Conservation (phyloP, 2,888 invertebrate genomes). For the Caenorhabditis sp. region DNA sequence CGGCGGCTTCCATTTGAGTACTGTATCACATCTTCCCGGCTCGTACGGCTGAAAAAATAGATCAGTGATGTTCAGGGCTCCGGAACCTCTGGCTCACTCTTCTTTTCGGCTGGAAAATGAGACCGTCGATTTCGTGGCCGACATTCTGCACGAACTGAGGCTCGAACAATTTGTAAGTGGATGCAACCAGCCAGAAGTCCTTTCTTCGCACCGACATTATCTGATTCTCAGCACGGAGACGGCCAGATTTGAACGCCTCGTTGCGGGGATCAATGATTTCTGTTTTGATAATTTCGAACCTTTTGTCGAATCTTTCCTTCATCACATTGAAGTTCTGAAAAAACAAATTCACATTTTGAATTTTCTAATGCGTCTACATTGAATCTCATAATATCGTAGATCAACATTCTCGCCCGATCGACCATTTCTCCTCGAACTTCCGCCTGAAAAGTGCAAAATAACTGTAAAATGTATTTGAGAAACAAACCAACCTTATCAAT, state of each 20-base stretch:
- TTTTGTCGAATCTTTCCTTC: slow-evolving; percentile 86
- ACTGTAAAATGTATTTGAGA: too few species aligned
- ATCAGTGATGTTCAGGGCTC: too few species aligned
- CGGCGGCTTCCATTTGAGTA: slow-evolving; percentile 97
- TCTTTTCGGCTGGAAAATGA: slow-evolving; percentile 94
- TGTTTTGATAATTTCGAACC: slow-evolving; percentile 86
- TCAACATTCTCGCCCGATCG: slow-evolving; percentile 90
- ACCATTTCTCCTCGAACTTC: slow-evolving; percentile 84
- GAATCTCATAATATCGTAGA: slow-evolving; percentile 92
- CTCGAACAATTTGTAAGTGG: slow-evolving; percentile 69
- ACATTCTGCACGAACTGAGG: slow-evolving; percentile 90
- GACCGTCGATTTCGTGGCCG: slow-evolving; percentile 95
- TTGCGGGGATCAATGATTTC: slow-evolving; percentile 83
- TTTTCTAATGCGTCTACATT: too few species aligned
- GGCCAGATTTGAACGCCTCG: slow-evolving; percentile 84
- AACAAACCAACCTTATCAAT: slow-evolving; percentile 73
- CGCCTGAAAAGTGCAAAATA: slow-evolving; percentile 83
- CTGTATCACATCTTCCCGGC: slow-evolving; percentile 87
- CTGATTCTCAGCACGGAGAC: slow-evolving; percentile 79
- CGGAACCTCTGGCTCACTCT: slow-evolving; percentile 83
- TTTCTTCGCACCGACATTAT: slow-evolving; percentile 85
- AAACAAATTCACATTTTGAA: slow-evolving; percentile 27
- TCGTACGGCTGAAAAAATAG: slow-evolving; percentile 85
- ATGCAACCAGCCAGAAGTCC: slow-evolving; percentile 82
- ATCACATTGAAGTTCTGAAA: slow-evolving; percentile 85